A percentile compares a stretch with the other conserved stretches of the same genome.
These are phyloP conservation scores for Venusia cambrica DNA, from an alignment of 2,888 invertebrate genomes.

Conservation along the genomic window DNA sequence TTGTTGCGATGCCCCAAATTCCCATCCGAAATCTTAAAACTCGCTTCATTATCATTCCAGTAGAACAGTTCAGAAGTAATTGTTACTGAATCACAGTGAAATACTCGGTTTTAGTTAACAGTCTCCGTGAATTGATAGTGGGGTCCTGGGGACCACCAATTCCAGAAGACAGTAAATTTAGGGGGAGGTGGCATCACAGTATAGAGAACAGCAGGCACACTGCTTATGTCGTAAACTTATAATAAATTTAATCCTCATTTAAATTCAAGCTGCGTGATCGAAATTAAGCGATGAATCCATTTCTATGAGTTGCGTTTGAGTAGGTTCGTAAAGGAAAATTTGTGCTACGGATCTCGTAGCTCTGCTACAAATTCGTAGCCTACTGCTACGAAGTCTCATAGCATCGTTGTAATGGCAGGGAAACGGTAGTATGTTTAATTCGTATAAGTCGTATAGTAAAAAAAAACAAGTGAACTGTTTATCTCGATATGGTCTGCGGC, in stretches of 20 bases:
- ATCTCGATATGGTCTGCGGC: conserved; percentile 3
- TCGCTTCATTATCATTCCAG: conserved; percentile 59
- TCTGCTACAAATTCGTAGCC: too few species aligned
- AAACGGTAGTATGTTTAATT: too few species aligned
- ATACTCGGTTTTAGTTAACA: conserved; percentile 35
- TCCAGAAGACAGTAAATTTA: conserved; percentile 46
- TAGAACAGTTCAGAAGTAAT: conserved; percentile 47
- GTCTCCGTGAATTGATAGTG: conserved; percentile 47
- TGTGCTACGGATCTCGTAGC: too few species aligned
- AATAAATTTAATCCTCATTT: too few species aligned
- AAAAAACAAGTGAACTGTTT: conserved; percentile 3
- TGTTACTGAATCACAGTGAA: conserved; percentile 39
- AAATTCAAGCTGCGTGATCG: too few species aligned
- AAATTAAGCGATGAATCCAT: too few species aligned
- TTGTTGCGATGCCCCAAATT: conserved; percentile 6
- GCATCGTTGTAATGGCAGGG: too few species aligned
- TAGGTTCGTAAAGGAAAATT: too few species aligned
- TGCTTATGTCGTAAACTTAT: too few species aligned
- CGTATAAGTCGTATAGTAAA: too few species aligned
- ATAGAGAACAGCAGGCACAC: conserved; percentile 1
- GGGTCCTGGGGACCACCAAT: conserved; percentile 20
- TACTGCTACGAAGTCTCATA: too few species aligned
- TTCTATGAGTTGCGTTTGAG: too few species aligned
- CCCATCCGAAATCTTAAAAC: conserved; percentile 22
- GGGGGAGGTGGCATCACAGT: conserved; percentile 36